These are phyloP conservation scores for Karalla daura DNA, from an alignment of 2,797 vertebrate species.

Conservation along the genomic window DNA sequence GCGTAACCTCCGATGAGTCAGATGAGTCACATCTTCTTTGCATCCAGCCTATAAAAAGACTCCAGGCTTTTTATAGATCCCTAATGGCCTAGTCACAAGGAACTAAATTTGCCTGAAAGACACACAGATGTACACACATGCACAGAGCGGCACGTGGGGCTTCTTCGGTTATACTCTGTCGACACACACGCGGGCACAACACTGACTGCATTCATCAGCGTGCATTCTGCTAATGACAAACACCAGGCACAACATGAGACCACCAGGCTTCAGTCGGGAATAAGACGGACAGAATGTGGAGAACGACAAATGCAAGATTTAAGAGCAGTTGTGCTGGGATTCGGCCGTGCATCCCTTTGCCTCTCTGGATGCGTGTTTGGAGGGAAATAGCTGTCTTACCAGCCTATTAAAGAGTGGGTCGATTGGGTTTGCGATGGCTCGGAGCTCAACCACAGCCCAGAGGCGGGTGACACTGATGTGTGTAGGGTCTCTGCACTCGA, in stretches of 20 bases:
- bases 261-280: background rate
- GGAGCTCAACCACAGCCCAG: background rate
- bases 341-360: background rate
- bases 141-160: background rate
- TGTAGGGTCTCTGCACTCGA: background rate
- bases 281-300: background rate
- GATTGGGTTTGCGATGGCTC: background rate
- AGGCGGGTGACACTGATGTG: background rate
- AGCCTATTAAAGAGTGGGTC: background rate
- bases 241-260: slow-evolving; percentile 14
- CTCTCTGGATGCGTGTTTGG: slow-evolving; percentile 3
- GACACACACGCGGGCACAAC: slow-evolving; percentile 22
- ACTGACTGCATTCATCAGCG: slow-evolving; percentile 34
- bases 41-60: slow-evolving; percentile 50
- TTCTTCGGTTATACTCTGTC: background rate
- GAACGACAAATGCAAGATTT: slow-evolving; percentile 2
- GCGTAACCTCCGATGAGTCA: slow-evolving; percentile 27
- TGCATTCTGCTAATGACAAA: slow-evolving; percentile 35
- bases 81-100: slow-evolving; percentile 46
- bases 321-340: background rate
- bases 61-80: slow-evolving; percentile 34
- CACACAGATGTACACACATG: slow-evolving; percentile 20
- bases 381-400: slow-evolving; percentile 12
- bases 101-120: slow-evolving; percentile 39
- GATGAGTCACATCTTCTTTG: slow-evolving; percentile 40